A percentile compares a stretch with the other conserved stretches of the same genome.
phyloP scores from a whole-genome alignment of 1,140 invertebrate species.

The Physella acuta region DNA sequence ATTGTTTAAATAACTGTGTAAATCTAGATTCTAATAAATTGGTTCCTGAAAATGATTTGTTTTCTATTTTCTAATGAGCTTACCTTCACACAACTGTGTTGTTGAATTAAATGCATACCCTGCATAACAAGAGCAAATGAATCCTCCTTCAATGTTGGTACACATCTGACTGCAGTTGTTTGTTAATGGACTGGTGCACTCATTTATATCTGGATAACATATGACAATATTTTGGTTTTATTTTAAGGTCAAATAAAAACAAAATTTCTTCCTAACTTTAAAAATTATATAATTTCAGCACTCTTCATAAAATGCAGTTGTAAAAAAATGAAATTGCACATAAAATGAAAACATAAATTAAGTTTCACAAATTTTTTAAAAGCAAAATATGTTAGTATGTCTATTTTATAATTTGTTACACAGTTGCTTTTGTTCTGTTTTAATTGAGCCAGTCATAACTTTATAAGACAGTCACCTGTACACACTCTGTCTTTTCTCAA shows the following conservation, averaged over 20 bases:
- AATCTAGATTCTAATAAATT: too few relatives aligned
- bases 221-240: background rate
- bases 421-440: too few relatives aligned
- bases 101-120: slow-evolving; percentile 30
- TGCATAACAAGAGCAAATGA: slow-evolving; percentile 30
- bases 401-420: too few relatives aligned
- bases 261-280: background rate
- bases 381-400: too few relatives aligned
- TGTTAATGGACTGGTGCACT: slow-evolving; percentile 21
- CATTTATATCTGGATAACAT: slow-evolving; percentile 32
- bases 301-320: too few relatives aligned
- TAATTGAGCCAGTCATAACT: too few relatives aligned
- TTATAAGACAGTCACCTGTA: background rate
- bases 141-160: slow-evolving; percentile 34
- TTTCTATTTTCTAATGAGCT: background rate
- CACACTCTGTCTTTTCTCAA: background rate
- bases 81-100: slow-evolving; percentile 30
- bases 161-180: slow-evolving; percentile 32
- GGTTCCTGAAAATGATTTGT: too few relatives aligned
- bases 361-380: too few relatives aligned
- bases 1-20: too few relatives aligned
- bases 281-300: too few relatives aligned
- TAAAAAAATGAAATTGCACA: too few relatives aligned
- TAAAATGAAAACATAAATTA: too few relatives aligned
- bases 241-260: background rate